phyloP scores from a whole-genome alignment of 2,113 vertebrate species.

The Oreamnos americanus region DNA sequence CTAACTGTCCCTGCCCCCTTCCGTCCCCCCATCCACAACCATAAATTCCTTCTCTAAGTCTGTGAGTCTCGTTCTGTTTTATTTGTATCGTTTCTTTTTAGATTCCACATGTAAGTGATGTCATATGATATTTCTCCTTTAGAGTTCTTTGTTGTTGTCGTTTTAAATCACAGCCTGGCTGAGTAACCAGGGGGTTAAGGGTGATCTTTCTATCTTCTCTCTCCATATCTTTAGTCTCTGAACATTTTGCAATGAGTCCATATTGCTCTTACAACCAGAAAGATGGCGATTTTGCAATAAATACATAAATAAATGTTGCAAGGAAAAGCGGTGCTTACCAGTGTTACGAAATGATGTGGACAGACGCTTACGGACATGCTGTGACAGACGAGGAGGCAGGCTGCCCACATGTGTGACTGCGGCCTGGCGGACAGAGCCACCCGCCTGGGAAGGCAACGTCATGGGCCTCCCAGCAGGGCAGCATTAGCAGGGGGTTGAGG shows the following conservation, averaged over 20 bases:
- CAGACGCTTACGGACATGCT: rapidly evolving
- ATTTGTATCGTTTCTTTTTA: background rate
- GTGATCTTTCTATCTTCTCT: too few species aligned
- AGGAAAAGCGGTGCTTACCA: background rate
- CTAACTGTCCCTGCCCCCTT: background rate
- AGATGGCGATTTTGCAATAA: conserved; percentile 7
- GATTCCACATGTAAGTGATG: background rate
- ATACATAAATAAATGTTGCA: background rate
- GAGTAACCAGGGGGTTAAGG: rapidly evolving
- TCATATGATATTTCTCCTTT: background rate
- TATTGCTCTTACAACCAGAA: background rate
- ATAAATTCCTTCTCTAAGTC: background rate
- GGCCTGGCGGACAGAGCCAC: background rate
- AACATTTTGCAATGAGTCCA: background rate
- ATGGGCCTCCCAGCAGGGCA: background rate
- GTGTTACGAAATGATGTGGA: rapidly evolving
- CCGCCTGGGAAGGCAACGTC: background rate
- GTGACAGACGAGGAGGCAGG: rapidly evolving
- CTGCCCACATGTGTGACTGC: background rate
- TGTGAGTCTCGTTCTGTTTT: background rate
- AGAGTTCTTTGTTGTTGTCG: background rate
- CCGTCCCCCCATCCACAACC: background rate
- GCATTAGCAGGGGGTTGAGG: background rate
- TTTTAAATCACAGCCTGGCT: background rate
- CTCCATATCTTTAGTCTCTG: background rate